phyloP scores from a whole-genome alignment of 2,113 vertebrate genomes.

The Podilymbus podiceps region DNA sequence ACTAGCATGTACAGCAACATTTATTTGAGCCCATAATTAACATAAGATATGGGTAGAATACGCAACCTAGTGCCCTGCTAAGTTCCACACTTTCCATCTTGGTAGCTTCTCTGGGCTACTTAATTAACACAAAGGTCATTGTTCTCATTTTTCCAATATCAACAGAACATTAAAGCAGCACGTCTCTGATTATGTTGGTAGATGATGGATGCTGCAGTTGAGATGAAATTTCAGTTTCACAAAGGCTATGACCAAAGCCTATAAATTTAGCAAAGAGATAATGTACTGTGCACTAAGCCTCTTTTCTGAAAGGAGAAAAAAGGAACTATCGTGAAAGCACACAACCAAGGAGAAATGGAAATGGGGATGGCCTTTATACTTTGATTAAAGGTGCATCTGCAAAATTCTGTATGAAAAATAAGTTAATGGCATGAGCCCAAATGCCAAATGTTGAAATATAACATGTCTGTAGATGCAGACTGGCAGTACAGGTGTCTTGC shows the following conservation, averaged over 20 bases:
- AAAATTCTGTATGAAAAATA: not conserved
- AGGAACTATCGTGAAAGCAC: not conserved
- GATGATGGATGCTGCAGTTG: not conserved
- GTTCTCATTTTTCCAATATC: conserved; percentile 67
- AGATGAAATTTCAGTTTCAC: conserved; percentile 23
- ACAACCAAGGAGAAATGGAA: not conserved
- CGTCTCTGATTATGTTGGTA: conserved; percentile 34
- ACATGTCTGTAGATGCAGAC: not conserved
- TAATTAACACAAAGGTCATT: conserved; percentile 73
- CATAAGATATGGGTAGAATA: conserved; percentile 24
- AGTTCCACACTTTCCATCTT: conserved; percentile 41
- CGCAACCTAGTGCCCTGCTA: conserved; percentile 10
- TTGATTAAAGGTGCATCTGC: not conserved
- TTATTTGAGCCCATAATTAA: conserved; percentile 47
- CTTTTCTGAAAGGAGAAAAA: not conserved
- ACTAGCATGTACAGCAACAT: not conserved
- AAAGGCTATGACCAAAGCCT: not conserved
- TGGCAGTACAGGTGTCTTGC: not conserved
- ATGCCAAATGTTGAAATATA: not conserved
- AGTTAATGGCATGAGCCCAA: not conserved
- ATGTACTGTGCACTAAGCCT: not conserved
- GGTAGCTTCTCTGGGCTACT: conserved; percentile 24
- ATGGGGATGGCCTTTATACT: not conserved
- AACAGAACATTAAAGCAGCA: conserved; percentile 59
- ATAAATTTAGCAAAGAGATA: not conserved